Conservation (phyloP, 2,797 vertebrate species). For the Tapirus indicus region DNA sequence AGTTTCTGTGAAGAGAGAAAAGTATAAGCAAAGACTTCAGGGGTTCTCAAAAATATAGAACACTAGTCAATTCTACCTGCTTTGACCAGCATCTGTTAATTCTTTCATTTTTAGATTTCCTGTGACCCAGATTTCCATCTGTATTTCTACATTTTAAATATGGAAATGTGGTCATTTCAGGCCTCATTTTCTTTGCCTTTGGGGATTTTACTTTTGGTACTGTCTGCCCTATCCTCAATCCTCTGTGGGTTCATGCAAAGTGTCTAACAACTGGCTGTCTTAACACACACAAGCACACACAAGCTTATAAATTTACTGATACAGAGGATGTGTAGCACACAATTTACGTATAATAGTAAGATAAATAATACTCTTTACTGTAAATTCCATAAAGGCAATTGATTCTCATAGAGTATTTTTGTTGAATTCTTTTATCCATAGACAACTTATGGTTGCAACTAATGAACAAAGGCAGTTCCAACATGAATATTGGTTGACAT, state of each 20-base stretch:
- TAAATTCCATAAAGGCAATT: conserved; percentile 12
- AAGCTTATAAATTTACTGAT: not conserved
- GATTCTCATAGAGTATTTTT: not conserved
- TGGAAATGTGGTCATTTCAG: not conserved
- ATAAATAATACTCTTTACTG: not conserved
- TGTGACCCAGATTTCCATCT: not conserved
- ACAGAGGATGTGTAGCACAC: not conserved
- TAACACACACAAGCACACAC: not conserved
- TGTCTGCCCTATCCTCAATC: not conserved
- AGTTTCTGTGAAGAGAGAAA: not conserved
- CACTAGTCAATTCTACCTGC: not conserved
- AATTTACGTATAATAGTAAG: not conserved
- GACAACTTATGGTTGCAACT: not conserved
- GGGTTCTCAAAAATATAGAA: not conserved
- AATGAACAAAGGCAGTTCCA: not conserved
- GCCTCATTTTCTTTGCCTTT: conserved; percentile 23
- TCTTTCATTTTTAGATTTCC: conserved; percentile 47
- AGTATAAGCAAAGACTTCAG: not conserved
- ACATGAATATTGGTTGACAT: not conserved
- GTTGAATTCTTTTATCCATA: not conserved
- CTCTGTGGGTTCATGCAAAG: not conserved
- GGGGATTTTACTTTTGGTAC: conserved; percentile 18
- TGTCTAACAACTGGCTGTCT: not conserved
- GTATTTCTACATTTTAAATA: conserved; percentile 24
- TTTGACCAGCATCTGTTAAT: conserved; percentile 28